Percentiles rank a stretch among this genome's conserved stretches.
Conservation (phyloP, 2,888 invertebrate genomes). For the Agrenia bidenticulata region DNA sequence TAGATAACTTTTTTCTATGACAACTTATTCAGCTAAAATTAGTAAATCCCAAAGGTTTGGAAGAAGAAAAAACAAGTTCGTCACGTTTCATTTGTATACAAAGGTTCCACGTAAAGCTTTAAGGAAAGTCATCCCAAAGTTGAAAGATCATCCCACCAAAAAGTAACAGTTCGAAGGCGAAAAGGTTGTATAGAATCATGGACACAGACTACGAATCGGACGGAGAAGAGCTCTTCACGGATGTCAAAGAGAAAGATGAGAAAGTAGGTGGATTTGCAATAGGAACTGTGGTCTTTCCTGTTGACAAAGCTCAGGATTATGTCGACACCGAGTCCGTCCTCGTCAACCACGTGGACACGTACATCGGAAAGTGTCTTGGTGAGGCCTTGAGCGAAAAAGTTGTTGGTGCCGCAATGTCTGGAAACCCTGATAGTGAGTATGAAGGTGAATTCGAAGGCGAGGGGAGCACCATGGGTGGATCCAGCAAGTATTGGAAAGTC, state of each 20-base stretch:
- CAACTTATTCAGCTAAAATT: too few relatives aligned
- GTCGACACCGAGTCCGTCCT: slow-evolving; percentile 31
- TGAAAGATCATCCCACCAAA: too few relatives aligned
- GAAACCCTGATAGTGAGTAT: slow-evolving; percentile 26
- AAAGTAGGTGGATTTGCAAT: not conserved
- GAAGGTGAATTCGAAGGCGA: slow-evolving; percentile 34
- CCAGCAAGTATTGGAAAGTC: slow-evolving; percentile 29
- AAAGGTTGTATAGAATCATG: too few relatives aligned
- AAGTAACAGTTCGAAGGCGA: too few relatives aligned
- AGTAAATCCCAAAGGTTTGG: too few relatives aligned
- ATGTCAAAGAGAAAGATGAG: not conserved
- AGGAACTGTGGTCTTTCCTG: slow-evolving; percentile 13
- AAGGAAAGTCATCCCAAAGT: too few relatives aligned
- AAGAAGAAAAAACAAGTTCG: too few relatives aligned
- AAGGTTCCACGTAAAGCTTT: too few relatives aligned
- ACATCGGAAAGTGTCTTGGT: slow-evolving; percentile 44
- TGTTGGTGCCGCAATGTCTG: slow-evolving; percentile 22
- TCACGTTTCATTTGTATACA: too few relatives aligned
- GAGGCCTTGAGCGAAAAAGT: slow-evolving; percentile 36
- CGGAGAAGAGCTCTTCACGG: slow-evolving; percentile 1
- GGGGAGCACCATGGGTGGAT: slow-evolving; percentile 3
- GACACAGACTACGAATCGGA: not conserved
- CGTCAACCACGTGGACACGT: slow-evolving; percentile 44
- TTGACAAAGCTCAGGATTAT: slow-evolving; percentile 9
- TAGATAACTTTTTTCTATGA: too few relatives aligned